Percentiles rank a stretch among this genome's conserved stretches.
These are phyloP conservation scores for Drosophila parvula DNA, from an alignment of 1,140 invertebrate species.

Conservation along the genomic window DNA sequence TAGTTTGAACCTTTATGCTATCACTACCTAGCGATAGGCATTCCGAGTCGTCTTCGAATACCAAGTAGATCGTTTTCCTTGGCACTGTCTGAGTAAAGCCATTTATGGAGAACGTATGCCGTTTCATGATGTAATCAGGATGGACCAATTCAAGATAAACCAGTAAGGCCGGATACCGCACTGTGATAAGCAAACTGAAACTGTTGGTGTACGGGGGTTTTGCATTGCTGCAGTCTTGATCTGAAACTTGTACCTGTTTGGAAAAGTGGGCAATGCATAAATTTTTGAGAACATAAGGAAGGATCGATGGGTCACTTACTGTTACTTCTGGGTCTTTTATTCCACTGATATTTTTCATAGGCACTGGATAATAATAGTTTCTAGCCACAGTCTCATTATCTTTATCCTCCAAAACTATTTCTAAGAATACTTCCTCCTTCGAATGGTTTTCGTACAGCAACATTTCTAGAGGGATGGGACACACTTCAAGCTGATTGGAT, in stretches of 20 bases:
- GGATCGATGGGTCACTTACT: slow-evolving; percentile 3
- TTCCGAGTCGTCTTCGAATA: slow-evolving; percentile 51
- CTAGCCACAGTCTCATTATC: slow-evolving; percentile 26
- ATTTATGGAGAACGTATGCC: slow-evolving; percentile 80
- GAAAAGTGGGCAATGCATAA: not conserved
- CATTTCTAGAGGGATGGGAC: slow-evolving; percentile 36
- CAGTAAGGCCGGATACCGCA: slow-evolving; percentile 69
- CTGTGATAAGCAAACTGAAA: slow-evolving; percentile 66
- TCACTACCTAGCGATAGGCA: slow-evolving; percentile 39
- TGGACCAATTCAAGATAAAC: slow-evolving; percentile 77
- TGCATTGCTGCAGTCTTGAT: slow-evolving; percentile 37
- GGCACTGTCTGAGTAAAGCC: slow-evolving; percentile 79
- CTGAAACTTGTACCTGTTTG: slow-evolving; percentile 45
- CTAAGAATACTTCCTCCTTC: slow-evolving; percentile 57
- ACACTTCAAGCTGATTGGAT: slow-evolving; percentile 39
- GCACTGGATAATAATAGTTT: slow-evolving; percentile 63
- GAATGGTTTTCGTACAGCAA: slow-evolving; percentile 38
- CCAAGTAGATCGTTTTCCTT: slow-evolving; percentile 61
- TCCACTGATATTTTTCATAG: slow-evolving; percentile 61
- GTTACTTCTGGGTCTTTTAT: slow-evolving; percentile 52
- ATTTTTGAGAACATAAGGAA: not conserved
- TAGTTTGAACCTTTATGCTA: slow-evolving; percentile 54
- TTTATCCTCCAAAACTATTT: slow-evolving; percentile 50
- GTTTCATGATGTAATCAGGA: slow-evolving; percentile 38
- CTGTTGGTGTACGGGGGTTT: slow-evolving; percentile 71